Evolutionary conservation across 2,113 vertebrate species (phyloP).

Genomic region (Cinclus cinclus): DNA sequence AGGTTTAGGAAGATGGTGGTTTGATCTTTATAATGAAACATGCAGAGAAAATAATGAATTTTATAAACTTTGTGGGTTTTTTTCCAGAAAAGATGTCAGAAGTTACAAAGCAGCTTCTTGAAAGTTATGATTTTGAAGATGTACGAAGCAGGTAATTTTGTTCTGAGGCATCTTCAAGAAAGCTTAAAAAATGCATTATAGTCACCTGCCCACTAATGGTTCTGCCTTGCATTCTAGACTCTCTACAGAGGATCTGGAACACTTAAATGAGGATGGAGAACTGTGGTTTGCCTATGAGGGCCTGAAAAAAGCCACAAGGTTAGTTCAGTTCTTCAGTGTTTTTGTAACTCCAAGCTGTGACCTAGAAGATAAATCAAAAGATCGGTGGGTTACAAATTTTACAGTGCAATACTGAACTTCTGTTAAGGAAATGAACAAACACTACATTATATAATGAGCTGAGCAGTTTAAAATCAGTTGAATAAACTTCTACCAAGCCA

Average conservation of each 20-base stretch:
- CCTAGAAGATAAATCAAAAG: not conserved
- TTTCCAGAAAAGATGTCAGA: slow-evolving; percentile 85
- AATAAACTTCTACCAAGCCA: not conserved
- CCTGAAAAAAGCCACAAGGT: slow-evolving; percentile 91
- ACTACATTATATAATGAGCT: not conserved
- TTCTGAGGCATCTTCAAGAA: not conserved
- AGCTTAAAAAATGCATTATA: not conserved
- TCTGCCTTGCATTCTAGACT: slow-evolving; percentile 73
- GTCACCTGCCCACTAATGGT: not conserved
- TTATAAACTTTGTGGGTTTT: not conserved
- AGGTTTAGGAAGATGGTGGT: not conserved
- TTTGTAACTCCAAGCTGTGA: not conserved
- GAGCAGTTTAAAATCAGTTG: not conserved
- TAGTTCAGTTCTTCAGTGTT: not conserved
- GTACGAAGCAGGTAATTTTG: slow-evolving; percentile 80
- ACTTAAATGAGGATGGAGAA: slow-evolving; percentile 85
- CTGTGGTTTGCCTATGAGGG: slow-evolving; percentile 85
- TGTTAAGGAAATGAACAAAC: not conserved
- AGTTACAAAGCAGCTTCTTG: slow-evolving; percentile 85
- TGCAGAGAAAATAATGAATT: not conserved
- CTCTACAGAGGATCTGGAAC: slow-evolving; percentile 77
- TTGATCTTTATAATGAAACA: not conserved
- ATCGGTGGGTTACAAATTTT: not conserved
- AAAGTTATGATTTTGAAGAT: slow-evolving; percentile 83
- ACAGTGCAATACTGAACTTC: not conserved